Conservation (phyloP, 2,797 vertebrate species). For the Percopsis omiscomaycus region DNA sequence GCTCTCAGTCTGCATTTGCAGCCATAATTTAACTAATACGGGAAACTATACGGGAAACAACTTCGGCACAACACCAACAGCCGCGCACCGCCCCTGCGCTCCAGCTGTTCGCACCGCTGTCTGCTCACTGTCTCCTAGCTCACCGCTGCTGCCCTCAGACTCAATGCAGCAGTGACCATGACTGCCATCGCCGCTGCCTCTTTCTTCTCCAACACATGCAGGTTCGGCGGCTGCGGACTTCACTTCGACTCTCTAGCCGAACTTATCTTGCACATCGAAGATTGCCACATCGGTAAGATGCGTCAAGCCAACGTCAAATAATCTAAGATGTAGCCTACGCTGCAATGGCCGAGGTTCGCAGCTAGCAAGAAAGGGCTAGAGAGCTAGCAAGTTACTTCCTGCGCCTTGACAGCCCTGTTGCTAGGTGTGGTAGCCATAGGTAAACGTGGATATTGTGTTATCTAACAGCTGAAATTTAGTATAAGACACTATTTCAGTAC, state of each 20-base stretch:
- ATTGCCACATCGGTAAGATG: conserved; percentile 92
- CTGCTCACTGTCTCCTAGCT: conserved; percentile 39
- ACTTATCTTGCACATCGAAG: conserved; percentile 97
- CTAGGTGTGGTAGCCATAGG: conserved; percentile 77
- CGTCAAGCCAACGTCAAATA: conserved; percentile 33
- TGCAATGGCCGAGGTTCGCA: conserved; percentile 58
- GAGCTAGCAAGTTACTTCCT: conserved; percentile 82
- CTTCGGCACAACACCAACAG: conserved; percentile 43
- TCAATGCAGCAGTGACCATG: conserved; percentile 88
- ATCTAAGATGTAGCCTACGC: conserved; percentile 48
- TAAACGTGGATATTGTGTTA: conserved; percentile 12
- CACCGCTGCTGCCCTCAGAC: conserved; percentile 72
- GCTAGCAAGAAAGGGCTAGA: conserved; percentile 66
- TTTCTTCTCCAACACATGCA: conserved; percentile 96
- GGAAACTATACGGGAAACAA: background rate
- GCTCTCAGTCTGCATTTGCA: too few relatives aligned
- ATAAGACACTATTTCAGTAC: background rate
- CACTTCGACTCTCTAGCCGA: conserved; percentile 92
- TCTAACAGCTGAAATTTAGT: background rate
- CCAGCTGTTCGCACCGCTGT: conserved; percentile 76
- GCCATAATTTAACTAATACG: too few relatives aligned
- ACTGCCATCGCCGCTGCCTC: conserved; percentile 97
- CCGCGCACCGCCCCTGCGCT: conserved; percentile 60
- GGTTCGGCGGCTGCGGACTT: conserved; percentile 92
- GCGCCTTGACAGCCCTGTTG: conserved; percentile 88